A percentile compares a stretch with the other conserved stretches of the same genome.
phyloP scores from a whole-genome alignment of 2,888 invertebrate genomes.

The Erpobdella octoculata region DNA sequence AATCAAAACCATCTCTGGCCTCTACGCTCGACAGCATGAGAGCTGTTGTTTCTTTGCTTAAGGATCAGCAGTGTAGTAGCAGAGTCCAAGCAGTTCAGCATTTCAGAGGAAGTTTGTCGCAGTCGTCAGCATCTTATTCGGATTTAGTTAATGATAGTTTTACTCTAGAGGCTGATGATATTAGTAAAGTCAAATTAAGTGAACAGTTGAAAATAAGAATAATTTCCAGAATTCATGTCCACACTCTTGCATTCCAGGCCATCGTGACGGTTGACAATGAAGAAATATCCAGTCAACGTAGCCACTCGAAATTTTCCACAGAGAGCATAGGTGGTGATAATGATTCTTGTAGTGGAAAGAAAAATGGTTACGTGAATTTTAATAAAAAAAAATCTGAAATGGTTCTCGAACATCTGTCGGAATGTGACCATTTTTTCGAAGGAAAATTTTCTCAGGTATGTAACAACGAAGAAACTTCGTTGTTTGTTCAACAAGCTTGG shows the following conservation, averaged over 20 bases:
- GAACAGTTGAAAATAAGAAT: slow-evolving; percentile 50
- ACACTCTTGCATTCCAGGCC: slow-evolving; percentile 75
- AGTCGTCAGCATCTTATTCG: neutral
- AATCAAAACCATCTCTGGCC: slow-evolving; percentile 72
- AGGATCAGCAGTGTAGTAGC: slow-evolving; percentile 27
- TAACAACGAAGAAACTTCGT: slow-evolving; percentile 50
- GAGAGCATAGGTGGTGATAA: too few relatives aligned
- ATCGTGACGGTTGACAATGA: neutral
- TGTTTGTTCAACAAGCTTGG: slow-evolving; percentile 56
- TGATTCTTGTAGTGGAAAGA: too few relatives aligned
- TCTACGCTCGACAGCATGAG: slow-evolving; percentile 76
- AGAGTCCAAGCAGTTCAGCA: neutral
- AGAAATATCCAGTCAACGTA: too few relatives aligned
- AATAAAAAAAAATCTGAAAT: too few relatives aligned
- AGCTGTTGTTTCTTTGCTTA: slow-evolving; percentile 56
- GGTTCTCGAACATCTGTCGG: too few relatives aligned
- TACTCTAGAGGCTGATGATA: neutral
- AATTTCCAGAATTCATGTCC: slow-evolving; percentile 70
- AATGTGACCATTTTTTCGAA: too few relatives aligned
- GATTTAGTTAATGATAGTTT: neutral
- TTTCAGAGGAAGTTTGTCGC: neutral
- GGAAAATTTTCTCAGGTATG: too few relatives aligned
- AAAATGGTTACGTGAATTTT: too few relatives aligned
- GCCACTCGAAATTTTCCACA: too few relatives aligned
- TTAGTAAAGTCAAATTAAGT: neutral